Evolutionary conservation across 92 coral and sea anemone species (phyloP).

Genomic region (Zoanthus sansibaricus): DNA sequence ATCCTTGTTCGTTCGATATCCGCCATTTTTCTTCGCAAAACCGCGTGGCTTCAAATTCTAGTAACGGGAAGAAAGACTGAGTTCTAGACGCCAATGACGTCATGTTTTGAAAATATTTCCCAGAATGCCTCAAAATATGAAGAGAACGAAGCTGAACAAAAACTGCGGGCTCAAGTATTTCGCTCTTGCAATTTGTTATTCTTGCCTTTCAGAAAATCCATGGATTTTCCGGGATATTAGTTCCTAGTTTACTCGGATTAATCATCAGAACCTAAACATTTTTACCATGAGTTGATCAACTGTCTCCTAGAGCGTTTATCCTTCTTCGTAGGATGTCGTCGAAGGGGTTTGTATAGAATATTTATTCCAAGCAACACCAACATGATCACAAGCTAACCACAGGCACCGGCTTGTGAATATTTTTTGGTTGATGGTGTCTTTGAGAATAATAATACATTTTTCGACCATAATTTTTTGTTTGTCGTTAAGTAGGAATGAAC

Average conservation of each 20-base stretch:
- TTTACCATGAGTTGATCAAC: slow-evolving; percentile 64
- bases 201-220: not conserved
- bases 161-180: slow-evolving; percentile 40
- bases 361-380: not conserved
- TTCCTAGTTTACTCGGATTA: slow-evolving; percentile 2
- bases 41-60: no score
- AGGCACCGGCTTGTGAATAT: slow-evolving; percentile 44
- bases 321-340: slow-evolving; percentile 71
- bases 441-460: not conserved
- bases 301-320: slow-evolving; percentile 12
- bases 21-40: slow-evolving; percentile 59
- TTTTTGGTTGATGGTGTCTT: slow-evolving; percentile 4
- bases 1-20: slow-evolving; percentile 20
- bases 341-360: slow-evolving; percentile 71
- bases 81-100: slow-evolving; percentile 27
- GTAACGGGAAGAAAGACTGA: not conserved
- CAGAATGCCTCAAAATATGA: slow-evolving; percentile 2
- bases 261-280: slow-evolving; percentile 14
- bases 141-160: slow-evolving; percentile 14
- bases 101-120: not conserved
- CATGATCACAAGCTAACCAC: slow-evolving; percentile 10
- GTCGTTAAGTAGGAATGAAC: slow-evolving; percentile 79
- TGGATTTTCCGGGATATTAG: slow-evolving; percentile 46
- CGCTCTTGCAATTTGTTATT: slow-evolving; percentile 36
- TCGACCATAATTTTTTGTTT: slow-evolving; percentile 23